Percentiles rank a stretch among this genome's conserved stretches.
Evolutionary conservation across 2,797 vertebrate species (phyloP).

Genomic region (Tenualosa thibaudeaui): DNA sequence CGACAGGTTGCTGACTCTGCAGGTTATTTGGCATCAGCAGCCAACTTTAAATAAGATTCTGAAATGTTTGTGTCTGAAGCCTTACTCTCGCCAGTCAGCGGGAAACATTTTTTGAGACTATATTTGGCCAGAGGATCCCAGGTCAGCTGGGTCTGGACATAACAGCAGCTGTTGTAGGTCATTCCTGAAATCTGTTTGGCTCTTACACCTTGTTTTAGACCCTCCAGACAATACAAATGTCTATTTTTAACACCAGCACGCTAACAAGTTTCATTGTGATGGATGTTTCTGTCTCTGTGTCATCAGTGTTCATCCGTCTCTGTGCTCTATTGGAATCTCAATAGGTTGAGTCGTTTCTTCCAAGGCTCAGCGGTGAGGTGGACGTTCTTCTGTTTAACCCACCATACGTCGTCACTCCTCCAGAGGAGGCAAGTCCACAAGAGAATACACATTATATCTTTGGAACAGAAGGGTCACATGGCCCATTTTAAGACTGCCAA

Average conservation of each 20-base stretch:
- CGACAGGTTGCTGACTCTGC: neutral
- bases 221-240: slow-evolving; percentile 7
- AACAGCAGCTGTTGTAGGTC: neutral
- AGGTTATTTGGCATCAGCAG: neutral
- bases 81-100: neutral
- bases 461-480: neutral
- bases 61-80: slow-evolving; percentile 1
- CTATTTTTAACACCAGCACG: neutral
- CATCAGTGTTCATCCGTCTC: neutral
- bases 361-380: slow-evolving; percentile 82
- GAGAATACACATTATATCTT: neutral
- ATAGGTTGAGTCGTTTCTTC: slow-evolving; percentile 82
- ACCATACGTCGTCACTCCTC: slow-evolving; percentile 90
- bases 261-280: neutral
- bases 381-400: slow-evolving; percentile 94
- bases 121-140: neutral
- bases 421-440: slow-evolving; percentile 81
- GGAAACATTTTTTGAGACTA: neutral
- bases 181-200: slow-evolving; percentile 1
- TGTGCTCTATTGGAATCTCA: neutral
- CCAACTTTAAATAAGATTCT: neutral
- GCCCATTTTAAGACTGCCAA: too few species aligned
- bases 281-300: neutral
- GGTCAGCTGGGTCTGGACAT: neutral
- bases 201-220: neutral